Evolutionary conservation across 1,140 invertebrate genomes (phyloP), one percentile per base, ranked within the genome.

Genomic region (Drosophila eugracilis): DNA sequence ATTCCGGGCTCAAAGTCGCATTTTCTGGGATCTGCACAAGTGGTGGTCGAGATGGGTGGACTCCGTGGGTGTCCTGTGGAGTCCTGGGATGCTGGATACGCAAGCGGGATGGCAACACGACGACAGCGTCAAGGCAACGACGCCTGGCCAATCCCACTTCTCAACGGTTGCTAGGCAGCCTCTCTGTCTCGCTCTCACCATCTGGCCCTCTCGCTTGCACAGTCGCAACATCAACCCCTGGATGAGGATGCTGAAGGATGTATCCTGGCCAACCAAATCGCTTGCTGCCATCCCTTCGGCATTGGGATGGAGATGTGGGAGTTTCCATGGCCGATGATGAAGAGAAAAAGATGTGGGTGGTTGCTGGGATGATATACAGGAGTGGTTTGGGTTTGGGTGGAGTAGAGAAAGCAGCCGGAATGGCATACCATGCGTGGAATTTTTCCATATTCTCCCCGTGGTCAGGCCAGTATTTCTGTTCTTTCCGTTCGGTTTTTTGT

Each of bases 1-100:
- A 88, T 88, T 88, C 83, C 75, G 78, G 84, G 75, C 84, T 88
- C 75, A 88, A 88, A 89, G 83, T 78, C 78, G 78, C 70, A 78
- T 85, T 88, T 88, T 88, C 78, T 78, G 75, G 78, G 75, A 86
- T 86, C 83, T 88, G 74, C 37, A 75, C 83, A 86, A 86, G 83
- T 86, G 81, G 73, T 50, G 45, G 71, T 77, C 67, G 50, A 37
- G 34, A 4, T 32, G 39, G 39, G 42, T 34, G 58, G 54, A 36
- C 4, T 22, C 21, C 45, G 50, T 12, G 21, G 17, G 4, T 5
- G 14, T 3, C 15, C 1, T 30, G 65, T 63, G 22, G 17, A n/a
- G 41, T 42, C 42, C 22, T 50, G 58, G 14, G 55, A 49, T 48
- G 42, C 53, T 36, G 54, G 54, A 26, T 37, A 55, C 55, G 57